Evolutionary conservation across 2,113 vertebrate species (phyloP), one percentile per base, ranked within the genome.

Genomic region (Empidonax alnorum): DNA sequence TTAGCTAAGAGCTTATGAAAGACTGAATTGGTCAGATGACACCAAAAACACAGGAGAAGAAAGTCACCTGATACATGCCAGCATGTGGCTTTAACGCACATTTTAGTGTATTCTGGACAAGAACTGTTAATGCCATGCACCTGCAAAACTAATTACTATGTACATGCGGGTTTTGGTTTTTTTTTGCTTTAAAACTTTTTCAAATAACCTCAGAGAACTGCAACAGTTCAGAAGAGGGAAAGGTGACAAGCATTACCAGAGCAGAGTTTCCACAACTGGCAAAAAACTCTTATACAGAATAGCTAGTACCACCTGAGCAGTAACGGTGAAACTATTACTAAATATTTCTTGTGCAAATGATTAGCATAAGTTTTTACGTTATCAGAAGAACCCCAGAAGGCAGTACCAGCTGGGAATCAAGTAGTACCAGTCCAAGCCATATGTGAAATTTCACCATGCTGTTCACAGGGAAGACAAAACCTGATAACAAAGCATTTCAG

Each of bases 201-300:
- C 18, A 80, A 79, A 58, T 62, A 74, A 42, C 6, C 30, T 47
- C 8, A 11, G 7, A 59, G 56, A 94, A 53, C 15, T 11, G 78
- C 18, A 77, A 33, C 13, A 28, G 24, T 37, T 37, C 58, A 87
- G 37, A 63, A 37, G 12, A 82, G 10, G 9, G 4, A 71, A 84
- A 67, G 18, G 67, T 35, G 42, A 73, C 92, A 42, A 81, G 33
- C 27, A 28, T 31, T 16, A 84, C 0, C 2, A 50, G 27, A 62
- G 33, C 3, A 30, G 41, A 71, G 5, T 14, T 86, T 55, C 27
- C 23, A 31, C 16, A 71, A 10, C 16, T 52, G n/a, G 30, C 21
- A 63, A 47, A 55, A 76, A 31, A 3, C 0, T 0, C 16, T 24
- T 28, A 50, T 2, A 17, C 0, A 77, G 8, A 67, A 47, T 3